phyloP scores from a whole-genome alignment of 2,888 invertebrate species.

The Eristalis tenax region DNA sequence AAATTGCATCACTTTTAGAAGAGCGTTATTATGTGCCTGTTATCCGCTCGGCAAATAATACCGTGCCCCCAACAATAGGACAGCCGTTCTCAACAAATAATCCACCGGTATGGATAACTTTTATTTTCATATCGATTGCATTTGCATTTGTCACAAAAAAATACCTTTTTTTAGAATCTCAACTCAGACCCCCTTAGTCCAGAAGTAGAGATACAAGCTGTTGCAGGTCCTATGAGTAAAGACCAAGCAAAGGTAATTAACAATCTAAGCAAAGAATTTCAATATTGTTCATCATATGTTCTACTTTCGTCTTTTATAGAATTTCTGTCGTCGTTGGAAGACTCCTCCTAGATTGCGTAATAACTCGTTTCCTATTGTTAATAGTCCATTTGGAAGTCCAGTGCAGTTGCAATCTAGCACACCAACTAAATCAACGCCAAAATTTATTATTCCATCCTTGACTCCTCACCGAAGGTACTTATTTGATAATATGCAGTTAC shows the following conservation, averaged over 20 bases:
- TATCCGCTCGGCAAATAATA: conserved; percentile 89
- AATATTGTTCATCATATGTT: too few species aligned
- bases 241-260: conserved; percentile 83
- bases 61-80: conserved; percentile 88
- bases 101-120: conserved; percentile 83
- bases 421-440: conserved; percentile 70
- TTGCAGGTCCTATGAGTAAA: conserved; percentile 95
- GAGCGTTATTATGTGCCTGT: conserved; percentile 95
- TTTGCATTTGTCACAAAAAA: neutral
- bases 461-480: conserved; percentile 51
- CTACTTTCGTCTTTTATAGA: conserved; percentile 69
- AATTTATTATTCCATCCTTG: conserved; percentile 25
- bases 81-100: conserved; percentile 88
- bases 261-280: neutral
- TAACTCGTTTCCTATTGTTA: conserved; percentile 73
- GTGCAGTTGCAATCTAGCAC: conserved; percentile 70
- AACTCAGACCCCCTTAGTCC: conserved; percentile 86
- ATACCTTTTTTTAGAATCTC: conserved; percentile 82
- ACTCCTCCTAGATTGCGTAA: conserved; percentile 86
- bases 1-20: conserved; percentile 85
- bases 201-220: conserved; percentile 89
- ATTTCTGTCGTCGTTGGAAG: conserved; percentile 91
- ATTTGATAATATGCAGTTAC: conserved; percentile 31
- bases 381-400: conserved; percentile 73
- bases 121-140: neutral